Percentiles rank a stretch among this genome's conserved stretches.
Conservation (phyloP, 2,888 invertebrate genomes). For the Drosophila kanekoi region DNA sequence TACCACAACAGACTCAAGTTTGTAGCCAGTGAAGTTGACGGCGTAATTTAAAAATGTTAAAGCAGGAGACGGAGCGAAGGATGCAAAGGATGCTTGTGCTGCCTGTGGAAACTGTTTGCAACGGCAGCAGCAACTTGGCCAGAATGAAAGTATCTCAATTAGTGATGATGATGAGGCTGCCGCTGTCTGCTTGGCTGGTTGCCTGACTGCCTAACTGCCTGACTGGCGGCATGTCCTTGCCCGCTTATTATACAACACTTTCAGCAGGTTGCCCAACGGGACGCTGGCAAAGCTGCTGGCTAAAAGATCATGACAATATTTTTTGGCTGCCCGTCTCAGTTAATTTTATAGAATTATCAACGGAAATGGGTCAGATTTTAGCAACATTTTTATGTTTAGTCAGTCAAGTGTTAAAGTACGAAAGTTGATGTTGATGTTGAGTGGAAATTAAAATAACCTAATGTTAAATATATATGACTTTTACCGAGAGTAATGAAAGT, state of each 20-base stretch:
- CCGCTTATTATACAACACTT: slow-evolving; percentile 27
- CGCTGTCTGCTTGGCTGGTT: slow-evolving; percentile 6
- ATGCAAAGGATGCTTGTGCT: slow-evolving; percentile 25
- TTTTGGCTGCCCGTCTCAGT: slow-evolving; percentile 7
- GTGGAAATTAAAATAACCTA: slow-evolving; percentile 31
- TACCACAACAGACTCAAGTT: slow-evolving; percentile 11
- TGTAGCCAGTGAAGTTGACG: slow-evolving; percentile 40
- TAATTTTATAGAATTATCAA: slow-evolving; percentile 21
- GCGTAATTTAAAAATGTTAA: slow-evolving; percentile 50
- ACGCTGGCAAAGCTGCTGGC: slow-evolving; percentile 5
- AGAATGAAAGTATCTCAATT: slow-evolving; percentile 65
- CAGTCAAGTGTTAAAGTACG: slow-evolving; percentile 30
- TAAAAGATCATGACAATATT: slow-evolving; percentile 15
- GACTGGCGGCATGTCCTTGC: slow-evolving; percentile 18
- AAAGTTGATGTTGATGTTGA: slow-evolving; percentile 25
- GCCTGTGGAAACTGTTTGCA: slow-evolving; percentile 35
- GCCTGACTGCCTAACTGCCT: slow-evolving; percentile 1
- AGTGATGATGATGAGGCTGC: slow-evolving; percentile 44
- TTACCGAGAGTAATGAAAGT: slow-evolving; percentile 75
- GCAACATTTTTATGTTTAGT: slow-evolving; percentile 37
- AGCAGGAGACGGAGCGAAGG: slow-evolving; percentile 22
- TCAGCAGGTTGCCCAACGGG: slow-evolving; percentile 17
- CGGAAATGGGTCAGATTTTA: slow-evolving; percentile 35
- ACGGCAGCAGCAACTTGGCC: slow-evolving; percentile 29
- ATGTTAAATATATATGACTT: slow-evolving; percentile 75